These are phyloP conservation scores for Dipodomys ordii DNA, from an alignment of 2,113 vertebrate species.

Conservation along the genomic window DNA sequence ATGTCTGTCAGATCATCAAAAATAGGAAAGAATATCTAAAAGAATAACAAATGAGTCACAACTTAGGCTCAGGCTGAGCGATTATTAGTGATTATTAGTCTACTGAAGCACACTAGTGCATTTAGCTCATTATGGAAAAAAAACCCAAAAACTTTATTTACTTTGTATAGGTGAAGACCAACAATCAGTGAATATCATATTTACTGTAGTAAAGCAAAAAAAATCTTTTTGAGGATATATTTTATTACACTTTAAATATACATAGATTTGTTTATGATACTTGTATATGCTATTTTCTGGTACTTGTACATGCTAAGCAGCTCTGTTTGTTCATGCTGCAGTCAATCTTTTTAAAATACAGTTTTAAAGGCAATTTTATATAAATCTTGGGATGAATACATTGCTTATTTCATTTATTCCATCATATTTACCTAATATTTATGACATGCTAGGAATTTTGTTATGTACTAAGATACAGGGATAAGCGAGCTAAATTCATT, in stretches of 20 bases:
- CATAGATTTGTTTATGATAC: too few relatives aligned
- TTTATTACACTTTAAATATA: background rate
- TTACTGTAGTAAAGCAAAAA: background rate
- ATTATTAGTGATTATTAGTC: background rate
- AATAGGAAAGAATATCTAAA: background rate
- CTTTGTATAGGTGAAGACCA: background rate
- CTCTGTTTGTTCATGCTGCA: too few relatives aligned
- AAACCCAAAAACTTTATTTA: background rate
- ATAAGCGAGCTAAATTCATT: background rate
- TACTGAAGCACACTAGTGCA: background rate
- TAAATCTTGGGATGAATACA: background rate
- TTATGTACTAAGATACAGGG: background rate
- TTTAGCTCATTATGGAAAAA: background rate
- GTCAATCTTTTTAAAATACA: background rate
- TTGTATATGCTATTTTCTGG: too few relatives aligned
- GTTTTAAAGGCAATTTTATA: constrained; percentile 10
- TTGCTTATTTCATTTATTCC: constrained; percentile 8
- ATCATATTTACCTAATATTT: background rate
- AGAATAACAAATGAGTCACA: background rate
- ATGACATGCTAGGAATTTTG: background rate
- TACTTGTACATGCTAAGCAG: too few relatives aligned
- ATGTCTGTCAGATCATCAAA: too few relatives aligned
- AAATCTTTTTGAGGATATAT: background rate
- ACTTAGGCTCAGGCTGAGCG: background rate
- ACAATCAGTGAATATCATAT: background rate